A percentile compares a stretch with the other conserved stretches of the same genome.
Conservation (phyloP, 2,888 invertebrate genomes). For the Megamerina dolium region DNA sequence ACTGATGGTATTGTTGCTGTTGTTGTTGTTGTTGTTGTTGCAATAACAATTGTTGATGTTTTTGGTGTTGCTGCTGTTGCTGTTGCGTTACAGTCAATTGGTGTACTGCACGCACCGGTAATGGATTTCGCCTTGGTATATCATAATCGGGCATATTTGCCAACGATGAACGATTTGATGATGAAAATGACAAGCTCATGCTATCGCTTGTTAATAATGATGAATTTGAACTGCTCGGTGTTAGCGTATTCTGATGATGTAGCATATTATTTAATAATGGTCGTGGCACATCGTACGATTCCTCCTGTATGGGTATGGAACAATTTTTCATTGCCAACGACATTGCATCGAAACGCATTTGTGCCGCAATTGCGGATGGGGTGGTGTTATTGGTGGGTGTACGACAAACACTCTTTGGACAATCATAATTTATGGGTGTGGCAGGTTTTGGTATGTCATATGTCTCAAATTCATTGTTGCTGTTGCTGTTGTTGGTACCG, state of each 20-base stretch:
- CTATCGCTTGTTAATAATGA: slow-evolving; percentile 61
- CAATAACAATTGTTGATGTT: slow-evolving; percentile 8
- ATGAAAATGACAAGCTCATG: slow-evolving; percentile 51
- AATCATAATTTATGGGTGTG: slow-evolving; percentile 54
- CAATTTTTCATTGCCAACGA: slow-evolving; percentile 48
- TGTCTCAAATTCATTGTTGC: slow-evolving; percentile 38
- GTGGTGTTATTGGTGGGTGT: slow-evolving; percentile 31
- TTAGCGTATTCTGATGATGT: slow-evolving; percentile 53
- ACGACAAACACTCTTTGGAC: slow-evolving; percentile 52
- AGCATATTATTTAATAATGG: slow-evolving; percentile 49
- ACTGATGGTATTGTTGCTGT: slow-evolving; percentile 16
- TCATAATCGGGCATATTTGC: slow-evolving; percentile 65
- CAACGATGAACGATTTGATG: slow-evolving; percentile 53
- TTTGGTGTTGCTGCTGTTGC: slow-evolving; percentile 19
- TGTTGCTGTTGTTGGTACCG: too few relatives aligned
- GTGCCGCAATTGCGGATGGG: too few relatives aligned
- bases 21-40: slow-evolving; percentile 14
- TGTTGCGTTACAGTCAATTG: slow-evolving; percentile 23
- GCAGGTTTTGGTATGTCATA: slow-evolving; percentile 61
- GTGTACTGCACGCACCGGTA: slow-evolving; percentile 36
- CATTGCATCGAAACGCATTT: slow-evolving; percentile 43
- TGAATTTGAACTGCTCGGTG: slow-evolving; percentile 63
- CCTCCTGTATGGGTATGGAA: slow-evolving; percentile 46
- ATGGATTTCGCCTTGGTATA: slow-evolving; percentile 55
- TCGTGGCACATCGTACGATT: slow-evolving; percentile 62